phyloP scores from a whole-genome alignment of 2,888 invertebrate genomes.

The Morpho helenor region DNA sequence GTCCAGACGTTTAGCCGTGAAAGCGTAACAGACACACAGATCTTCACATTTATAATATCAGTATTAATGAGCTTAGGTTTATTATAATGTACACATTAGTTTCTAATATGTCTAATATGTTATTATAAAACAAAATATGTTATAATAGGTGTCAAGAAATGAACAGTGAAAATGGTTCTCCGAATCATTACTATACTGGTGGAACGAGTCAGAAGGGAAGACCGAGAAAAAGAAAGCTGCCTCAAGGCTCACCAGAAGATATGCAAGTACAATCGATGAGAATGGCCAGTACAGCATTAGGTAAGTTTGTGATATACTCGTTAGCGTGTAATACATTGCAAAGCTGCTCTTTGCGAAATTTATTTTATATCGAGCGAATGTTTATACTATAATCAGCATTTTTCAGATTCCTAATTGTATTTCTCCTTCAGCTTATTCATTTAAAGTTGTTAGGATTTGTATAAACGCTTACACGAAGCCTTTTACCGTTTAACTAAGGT shows the following conservation, averaged over 20 bases:
- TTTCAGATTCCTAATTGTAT: conserved; percentile 31
- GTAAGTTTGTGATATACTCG: conserved; percentile 65
- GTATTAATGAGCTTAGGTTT: neutral
- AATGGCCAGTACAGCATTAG: conserved; percentile 83
- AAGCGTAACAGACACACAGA: too few species aligned
- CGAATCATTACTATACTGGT: conserved; percentile 81
- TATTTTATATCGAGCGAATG: conserved; percentile 36
- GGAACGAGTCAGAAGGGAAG: conserved; percentile 86
- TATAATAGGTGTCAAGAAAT: conserved; percentile 59
- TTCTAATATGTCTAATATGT: too few species aligned
- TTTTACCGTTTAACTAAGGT: conserved; percentile 6
- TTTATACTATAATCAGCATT: conserved; percentile 33
- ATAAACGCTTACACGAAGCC: conserved; percentile 30
- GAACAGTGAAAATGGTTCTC: conserved; percentile 79
- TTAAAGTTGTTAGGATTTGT: too few species aligned
- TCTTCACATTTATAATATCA: neutral
- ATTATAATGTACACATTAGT: too few species aligned
- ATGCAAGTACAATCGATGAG: conserved; percentile 84
- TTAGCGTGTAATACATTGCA: conserved; percentile 3
- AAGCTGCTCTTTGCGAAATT: conserved; percentile 28
- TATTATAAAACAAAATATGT: neutral
- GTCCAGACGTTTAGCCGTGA: neutral
- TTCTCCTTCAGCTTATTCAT: conserved; percentile 20
- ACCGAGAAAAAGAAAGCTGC: conserved; percentile 88
- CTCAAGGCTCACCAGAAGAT: conserved; percentile 79